Evolutionary conservation across 2,797 vertebrate species (phyloP).

Genomic region (Pelobates cultripes): DNA sequence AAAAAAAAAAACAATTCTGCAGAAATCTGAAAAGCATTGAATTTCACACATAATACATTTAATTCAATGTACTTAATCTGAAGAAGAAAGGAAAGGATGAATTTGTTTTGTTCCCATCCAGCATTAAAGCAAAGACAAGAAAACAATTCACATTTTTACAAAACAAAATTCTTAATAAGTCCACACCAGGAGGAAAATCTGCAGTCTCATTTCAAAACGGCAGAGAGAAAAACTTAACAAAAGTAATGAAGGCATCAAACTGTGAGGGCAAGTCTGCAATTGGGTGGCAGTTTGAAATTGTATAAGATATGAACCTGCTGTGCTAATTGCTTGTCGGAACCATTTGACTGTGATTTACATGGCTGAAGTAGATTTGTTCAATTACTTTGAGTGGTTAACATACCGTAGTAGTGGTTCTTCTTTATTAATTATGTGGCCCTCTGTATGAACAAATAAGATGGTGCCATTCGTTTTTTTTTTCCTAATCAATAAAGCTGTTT

Average conservation of each 20-base stretch:
- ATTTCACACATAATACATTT: not conserved
- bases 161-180: not conserved
- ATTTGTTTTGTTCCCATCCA: not conserved
- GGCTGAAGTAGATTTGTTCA: conserved; percentile 1
- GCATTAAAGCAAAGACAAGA: conserved; percentile 2
- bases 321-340: conserved; percentile 30
- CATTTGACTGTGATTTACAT: not conserved
- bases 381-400: conserved; percentile 19
- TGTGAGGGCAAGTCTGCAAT: conserved; percentile 6
- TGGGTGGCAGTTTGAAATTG: conserved; percentile 13
- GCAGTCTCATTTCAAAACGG: not conserved
- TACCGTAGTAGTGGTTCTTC: too few species aligned
- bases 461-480: too few species aligned
- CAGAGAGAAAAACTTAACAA: not conserved
- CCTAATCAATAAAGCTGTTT: too few species aligned
- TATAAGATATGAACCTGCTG: not conserved
- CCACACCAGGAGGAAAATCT: not conserved
- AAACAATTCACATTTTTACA: conserved; percentile 7
- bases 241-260: conserved; percentile 23
- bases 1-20: not conserved
- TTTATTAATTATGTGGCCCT: too few species aligned
- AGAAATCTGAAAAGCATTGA: not conserved
- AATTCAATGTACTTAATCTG: not conserved
- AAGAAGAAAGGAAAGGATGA: not conserved
- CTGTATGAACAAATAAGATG: too few species aligned